A percentile compares a stretch with the other conserved stretches of the same genome.
Conservation (phyloP, 2,888 invertebrate species). For the Petrophora chlorosata region DNA sequence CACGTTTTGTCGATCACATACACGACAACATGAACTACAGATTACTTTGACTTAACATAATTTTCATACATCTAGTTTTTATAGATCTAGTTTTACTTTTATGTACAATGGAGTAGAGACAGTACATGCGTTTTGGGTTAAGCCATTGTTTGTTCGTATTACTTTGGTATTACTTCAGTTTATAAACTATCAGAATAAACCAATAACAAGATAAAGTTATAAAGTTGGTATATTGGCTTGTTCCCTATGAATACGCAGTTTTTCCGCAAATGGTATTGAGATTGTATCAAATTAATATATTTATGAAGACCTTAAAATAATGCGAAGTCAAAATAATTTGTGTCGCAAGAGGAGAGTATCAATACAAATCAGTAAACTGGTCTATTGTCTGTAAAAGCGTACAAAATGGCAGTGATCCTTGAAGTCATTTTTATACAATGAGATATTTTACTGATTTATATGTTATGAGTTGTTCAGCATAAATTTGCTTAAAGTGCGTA, state of each 20-base stretch:
- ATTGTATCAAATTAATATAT: no score
- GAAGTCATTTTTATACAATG: constrained; percentile 26
- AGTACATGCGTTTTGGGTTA: no score
- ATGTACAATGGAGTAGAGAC: no score
- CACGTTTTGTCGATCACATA: constrained; percentile 19
- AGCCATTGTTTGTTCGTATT: no score
- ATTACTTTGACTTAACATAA: constrained; percentile 19
- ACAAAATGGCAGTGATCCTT: constrained; percentile 36
- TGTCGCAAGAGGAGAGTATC: constrained; percentile 9
- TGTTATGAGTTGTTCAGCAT: constrained; percentile 7
- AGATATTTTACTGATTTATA: constrained; percentile 46
- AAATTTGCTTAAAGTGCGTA: not conserved
- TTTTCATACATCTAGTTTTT: constrained; percentile 8
- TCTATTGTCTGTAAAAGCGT: constrained; percentile 28
- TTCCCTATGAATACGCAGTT: no score
- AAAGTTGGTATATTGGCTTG: no score
- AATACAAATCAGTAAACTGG: constrained; percentile 41
- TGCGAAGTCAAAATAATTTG: constrained; percentile 28
- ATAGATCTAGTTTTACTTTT: not conserved
- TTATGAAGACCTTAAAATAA: constrained; percentile 9
- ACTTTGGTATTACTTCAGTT: no score
- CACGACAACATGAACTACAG: constrained; percentile 4
- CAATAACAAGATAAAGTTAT: no score
- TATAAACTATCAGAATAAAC: no score
- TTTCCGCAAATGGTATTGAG: no score